A percentile compares a stretch with the other conserved stretches of the same genome.
These are phyloP conservation scores for Lucifuga dentata DNA, from an alignment of 2,113 vertebrate species.

Conservation along the genomic window DNA sequence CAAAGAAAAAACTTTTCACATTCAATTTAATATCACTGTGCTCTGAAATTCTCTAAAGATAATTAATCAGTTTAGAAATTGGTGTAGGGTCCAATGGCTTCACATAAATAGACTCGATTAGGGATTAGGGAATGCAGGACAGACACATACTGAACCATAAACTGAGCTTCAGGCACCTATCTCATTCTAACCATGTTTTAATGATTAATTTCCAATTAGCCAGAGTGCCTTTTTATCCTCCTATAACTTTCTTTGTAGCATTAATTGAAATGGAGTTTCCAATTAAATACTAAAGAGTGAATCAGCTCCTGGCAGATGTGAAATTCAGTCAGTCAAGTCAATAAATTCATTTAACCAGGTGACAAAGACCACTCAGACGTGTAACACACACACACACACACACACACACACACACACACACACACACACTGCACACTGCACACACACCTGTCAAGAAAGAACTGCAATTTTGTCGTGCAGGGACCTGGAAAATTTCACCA, in stretches of 20 bases:
- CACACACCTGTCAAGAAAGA: too few species aligned
- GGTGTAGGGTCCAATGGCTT: conserved; percentile 1
- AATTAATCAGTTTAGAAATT: conserved; percentile 24
- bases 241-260: conserved; percentile 45
- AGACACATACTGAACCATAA: conserved; percentile 9
- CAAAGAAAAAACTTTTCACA: background rate
- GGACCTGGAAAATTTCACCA: too few species aligned
- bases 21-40: conserved; percentile 18
- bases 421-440: too few species aligned
- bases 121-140: conserved; percentile 5
- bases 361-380: conserved; percentile 24
- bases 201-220: conserved; percentile 58
- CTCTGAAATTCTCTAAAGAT: conserved; percentile 2
- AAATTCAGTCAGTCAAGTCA: conserved; percentile 23
- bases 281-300: conserved; percentile 56
- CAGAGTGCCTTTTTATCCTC: conserved; percentile 52
- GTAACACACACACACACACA: background rate
- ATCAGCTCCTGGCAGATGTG: conserved; percentile 33
- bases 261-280: conserved; percentile 40
- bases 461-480: too few species aligned
- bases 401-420: background rate
- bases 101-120: conserved; percentile 18
- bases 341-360: conserved; percentile 47
- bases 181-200: conserved; percentile 20
- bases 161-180: conserved; percentile 7